Conservation (phyloP, 2,113 vertebrate species). For the Sinocyclocheilus grahami region DNA sequence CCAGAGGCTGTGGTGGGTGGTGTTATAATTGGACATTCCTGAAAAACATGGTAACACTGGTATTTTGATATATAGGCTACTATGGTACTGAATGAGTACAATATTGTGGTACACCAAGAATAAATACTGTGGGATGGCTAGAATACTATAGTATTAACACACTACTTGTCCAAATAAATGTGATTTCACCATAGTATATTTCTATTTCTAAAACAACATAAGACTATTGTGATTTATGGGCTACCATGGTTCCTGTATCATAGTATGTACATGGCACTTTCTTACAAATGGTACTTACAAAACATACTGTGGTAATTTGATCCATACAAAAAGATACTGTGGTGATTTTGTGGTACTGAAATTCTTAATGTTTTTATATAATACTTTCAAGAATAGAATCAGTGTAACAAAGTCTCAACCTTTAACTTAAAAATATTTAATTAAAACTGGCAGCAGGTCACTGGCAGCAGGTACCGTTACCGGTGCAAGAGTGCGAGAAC, state of each 20-base stretch:
- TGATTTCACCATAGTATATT: neutral
- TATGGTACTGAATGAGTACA: neutral
- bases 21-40: too few relatives aligned
- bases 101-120: neutral
- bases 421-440: neutral
- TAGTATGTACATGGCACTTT: neutral
- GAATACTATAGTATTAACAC: neutral
- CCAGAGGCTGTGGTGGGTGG: too few relatives aligned
- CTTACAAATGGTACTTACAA: too few relatives aligned
- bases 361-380: neutral
- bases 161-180: neutral
- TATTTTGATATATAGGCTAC: too few relatives aligned
- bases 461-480: constrained; percentile 30
- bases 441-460: neutral
- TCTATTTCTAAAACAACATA: neutral
- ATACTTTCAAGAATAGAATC: neutral
- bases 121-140: neutral
- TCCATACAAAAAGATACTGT: too few relatives aligned
- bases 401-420: neutral
- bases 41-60: too few relatives aligned
- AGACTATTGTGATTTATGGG: neutral
- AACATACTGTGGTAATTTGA: too few relatives aligned
- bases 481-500: constrained; percentile 1
- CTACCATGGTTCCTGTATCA: neutral
- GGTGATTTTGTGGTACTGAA: neutral